Evolutionary conservation across 2,797 vertebrate genomes (phyloP).

Genomic region (Glossophaga mutica): DNA sequence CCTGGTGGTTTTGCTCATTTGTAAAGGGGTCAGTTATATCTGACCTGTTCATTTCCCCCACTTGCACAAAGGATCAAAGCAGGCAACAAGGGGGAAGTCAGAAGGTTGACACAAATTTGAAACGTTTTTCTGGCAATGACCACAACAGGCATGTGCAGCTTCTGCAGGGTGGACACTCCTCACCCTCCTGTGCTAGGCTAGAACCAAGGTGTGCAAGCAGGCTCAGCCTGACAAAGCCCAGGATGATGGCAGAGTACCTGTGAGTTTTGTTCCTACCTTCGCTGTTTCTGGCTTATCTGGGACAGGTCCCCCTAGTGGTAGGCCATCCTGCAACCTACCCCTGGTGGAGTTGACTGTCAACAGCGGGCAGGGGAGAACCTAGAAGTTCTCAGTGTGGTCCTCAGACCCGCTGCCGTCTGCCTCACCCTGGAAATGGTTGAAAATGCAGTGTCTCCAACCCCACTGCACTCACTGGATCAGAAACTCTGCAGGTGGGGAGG

Average conservation of each 20-base stretch:
- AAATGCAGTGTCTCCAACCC: neutral
- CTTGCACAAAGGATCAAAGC: neutral
- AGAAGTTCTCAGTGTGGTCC: neutral
- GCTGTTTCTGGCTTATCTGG: neutral
- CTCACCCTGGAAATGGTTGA: neutral
- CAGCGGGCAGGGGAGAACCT: rapidly evolving
- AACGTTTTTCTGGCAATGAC: neutral
- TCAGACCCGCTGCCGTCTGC: rapidly evolving
- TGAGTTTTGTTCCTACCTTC: no score
- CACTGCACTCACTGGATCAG: neutral
- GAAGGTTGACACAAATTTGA: neutral
- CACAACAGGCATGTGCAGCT: neutral
- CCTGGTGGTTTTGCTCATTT: conserved; percentile 10
- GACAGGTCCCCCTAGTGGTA: rapidly evolving
- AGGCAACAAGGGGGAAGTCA: neutral
- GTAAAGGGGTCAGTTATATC: neutral
- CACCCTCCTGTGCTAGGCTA: neutral
- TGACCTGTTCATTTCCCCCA: neutral
- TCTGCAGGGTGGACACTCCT: neutral
- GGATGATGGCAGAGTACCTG: rapidly evolving
- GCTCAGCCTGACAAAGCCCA: neutral
- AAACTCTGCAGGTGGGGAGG: neutral
- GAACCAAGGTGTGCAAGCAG: neutral
- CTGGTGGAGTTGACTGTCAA: neutral
- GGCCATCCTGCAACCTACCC: neutral